Conservation (phyloP, 2,113 vertebrate genomes). For the Clupea harengus region DNA sequence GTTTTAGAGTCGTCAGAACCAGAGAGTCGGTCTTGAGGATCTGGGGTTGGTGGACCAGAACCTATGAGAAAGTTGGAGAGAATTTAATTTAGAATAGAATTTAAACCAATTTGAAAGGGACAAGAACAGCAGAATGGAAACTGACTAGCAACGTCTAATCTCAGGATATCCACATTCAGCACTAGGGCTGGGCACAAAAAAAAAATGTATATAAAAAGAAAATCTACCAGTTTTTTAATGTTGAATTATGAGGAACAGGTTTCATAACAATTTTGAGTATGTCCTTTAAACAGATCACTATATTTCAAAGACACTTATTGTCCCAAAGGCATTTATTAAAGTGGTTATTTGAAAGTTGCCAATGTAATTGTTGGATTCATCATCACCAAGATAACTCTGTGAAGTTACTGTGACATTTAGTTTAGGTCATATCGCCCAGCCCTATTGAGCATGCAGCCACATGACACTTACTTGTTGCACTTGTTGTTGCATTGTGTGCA, state of each 20-base stretch:
- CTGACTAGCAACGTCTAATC: background rate
- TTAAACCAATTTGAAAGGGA: background rate
- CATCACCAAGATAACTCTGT: background rate
- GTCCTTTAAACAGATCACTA: background rate
- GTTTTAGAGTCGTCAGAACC: conserved; percentile 90
- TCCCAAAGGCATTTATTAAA: background rate
- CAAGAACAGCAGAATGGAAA: background rate
- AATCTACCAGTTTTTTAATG: background rate
- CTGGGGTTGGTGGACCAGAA: conserved; percentile 95
- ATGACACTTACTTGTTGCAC: conserved; percentile 77
- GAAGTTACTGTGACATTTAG: background rate
- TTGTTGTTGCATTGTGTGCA: conserved; percentile 88
- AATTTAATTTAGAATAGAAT: background rate
- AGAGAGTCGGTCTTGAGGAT: conserved; percentile 96
- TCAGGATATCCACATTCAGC: background rate
- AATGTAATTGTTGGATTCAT: background rate
- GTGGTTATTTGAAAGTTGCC: background rate
- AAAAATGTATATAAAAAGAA: too few species aligned
- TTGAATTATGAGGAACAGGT: background rate
- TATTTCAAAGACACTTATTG: background rate
- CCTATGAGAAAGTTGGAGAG: conserved; percentile 59
- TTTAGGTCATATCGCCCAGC: background rate
- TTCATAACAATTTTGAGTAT: background rate
- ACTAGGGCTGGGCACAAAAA: background rate
- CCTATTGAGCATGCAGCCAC: background rate